Evolutionary conservation across 92 coral and sea anemone species (phyloP).

Genomic region (Zoanthus gigantus): DNA sequence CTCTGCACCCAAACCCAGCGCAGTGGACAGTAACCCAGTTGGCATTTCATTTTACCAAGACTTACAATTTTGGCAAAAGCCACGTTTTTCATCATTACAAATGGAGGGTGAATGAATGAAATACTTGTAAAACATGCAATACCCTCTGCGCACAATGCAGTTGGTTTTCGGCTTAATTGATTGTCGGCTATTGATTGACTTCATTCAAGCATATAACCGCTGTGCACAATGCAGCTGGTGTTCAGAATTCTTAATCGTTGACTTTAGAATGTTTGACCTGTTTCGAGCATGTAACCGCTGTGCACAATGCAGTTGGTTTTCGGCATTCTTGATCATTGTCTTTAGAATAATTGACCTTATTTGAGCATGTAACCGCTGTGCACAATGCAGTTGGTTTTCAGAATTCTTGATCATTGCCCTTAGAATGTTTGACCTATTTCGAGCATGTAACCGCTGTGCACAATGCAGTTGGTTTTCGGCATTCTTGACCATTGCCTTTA

Average conservation of each 20-base stretch:
- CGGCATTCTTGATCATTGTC: too few species aligned
- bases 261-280: too few species aligned
- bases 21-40: conserved; percentile 43
- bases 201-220: background rate
- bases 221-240: conserved; percentile 78
- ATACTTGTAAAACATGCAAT: background rate
- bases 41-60: conserved; percentile 27
- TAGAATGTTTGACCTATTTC: too few species aligned
- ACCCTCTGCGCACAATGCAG: conserved; percentile 75
- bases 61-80: conserved; percentile 47
- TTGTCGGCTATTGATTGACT: too few species aligned
- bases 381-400: conserved; percentile 68
- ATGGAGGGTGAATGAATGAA: conserved; percentile 2
- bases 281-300: conserved; percentile 17
- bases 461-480: conserved; percentile 75
- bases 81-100: conserved; percentile 36
- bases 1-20: conserved; percentile 39
- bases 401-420: too few species aligned
- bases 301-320: conserved; percentile 74
- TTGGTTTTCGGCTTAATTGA: conserved; percentile 30
- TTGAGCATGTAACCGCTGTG: conserved; percentile 46
- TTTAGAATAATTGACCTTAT: too few species aligned
- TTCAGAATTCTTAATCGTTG: too few species aligned
- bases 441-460: conserved; percentile 60
- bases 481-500: too few species aligned